A percentile compares a stretch with the other conserved stretches of the same genome.
phyloP scores from a whole-genome alignment of 1,140 invertebrate species.

The Papilio aristodemus region DNA sequence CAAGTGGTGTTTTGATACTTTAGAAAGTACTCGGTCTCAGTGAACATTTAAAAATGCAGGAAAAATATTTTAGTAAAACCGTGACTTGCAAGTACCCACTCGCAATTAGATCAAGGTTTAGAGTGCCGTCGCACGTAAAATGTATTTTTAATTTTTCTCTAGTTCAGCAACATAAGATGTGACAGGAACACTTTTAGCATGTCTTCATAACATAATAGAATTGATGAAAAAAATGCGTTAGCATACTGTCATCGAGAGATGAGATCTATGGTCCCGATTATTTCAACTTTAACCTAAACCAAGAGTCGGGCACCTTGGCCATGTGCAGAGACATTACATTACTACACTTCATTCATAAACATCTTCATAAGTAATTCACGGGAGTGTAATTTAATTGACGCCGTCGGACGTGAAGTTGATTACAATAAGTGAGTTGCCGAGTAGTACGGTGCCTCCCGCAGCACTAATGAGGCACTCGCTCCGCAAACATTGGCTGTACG shows the following conservation, averaged over 20 bases:
- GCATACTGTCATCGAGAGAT: no score
- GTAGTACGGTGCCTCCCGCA: background rate
- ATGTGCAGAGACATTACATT: background rate
- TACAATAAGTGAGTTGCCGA: slow-evolving; percentile 25
- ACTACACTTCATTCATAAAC: background rate
- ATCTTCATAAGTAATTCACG: slow-evolving; percentile 7
- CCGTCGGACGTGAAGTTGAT: slow-evolving; percentile 16
- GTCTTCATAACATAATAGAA: background rate
- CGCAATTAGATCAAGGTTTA: slow-evolving; percentile 3
- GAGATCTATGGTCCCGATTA: no score
- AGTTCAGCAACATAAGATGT: background rate
- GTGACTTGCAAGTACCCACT: background rate
- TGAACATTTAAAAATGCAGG: background rate
- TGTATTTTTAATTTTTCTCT: slow-evolving; percentile 5
- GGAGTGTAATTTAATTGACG: slow-evolving; percentile 4
- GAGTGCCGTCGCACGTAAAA: background rate
- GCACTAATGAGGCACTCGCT: background rate
- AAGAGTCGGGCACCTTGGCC: background rate
- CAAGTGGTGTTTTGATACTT: background rate
- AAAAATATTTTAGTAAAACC: slow-evolving; percentile 14
- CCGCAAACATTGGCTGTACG: background rate
- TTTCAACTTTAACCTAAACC: background rate
- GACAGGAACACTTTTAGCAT: background rate
- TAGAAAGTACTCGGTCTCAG: background rate
- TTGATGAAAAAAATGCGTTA: background rate